A percentile compares a stretch with the other conserved stretches of the same genome.
Evolutionary conservation across 2,888 invertebrate genomes (phyloP).

Genomic region (Colostygia pectinataria): DNA sequence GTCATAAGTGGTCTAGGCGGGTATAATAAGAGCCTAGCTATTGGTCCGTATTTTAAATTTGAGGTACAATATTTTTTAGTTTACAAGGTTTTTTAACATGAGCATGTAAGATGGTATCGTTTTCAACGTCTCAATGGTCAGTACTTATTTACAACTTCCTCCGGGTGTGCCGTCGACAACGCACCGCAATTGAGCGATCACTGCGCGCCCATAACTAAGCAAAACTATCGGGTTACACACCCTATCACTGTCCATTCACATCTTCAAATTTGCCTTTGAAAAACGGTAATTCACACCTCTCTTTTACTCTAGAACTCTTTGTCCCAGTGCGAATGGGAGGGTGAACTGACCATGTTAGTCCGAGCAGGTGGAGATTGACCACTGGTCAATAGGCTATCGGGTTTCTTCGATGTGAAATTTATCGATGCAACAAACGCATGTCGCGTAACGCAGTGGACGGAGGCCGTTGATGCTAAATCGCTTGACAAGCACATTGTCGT

Average conservation of each 20-base stretch:
- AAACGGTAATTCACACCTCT: constrained; percentile 38
- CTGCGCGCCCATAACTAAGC: constrained; percentile 61
- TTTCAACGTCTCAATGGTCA: constrained; percentile 27
- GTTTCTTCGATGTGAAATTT: constrained; percentile 73
- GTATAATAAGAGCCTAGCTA: too few relatives aligned
- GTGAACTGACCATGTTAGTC: constrained; percentile 42
- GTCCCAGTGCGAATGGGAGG: constrained; percentile 37
- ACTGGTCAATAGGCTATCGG: constrained; percentile 71
- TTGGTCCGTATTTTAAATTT: not conserved
- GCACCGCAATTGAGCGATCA: constrained; percentile 79
- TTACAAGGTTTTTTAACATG: constrained; percentile 1
- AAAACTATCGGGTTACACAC: constrained; percentile 70
- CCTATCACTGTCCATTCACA: constrained; percentile 55
- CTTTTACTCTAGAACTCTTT: constrained; percentile 30
- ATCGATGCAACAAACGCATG: constrained; percentile 54
- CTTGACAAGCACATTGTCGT: constrained; percentile 55
- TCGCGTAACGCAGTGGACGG: constrained; percentile 64
- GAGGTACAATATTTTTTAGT: not conserved
- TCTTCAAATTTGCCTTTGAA: constrained; percentile 47
- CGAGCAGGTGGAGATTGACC: constrained; percentile 72
- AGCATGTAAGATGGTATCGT: constrained; percentile 1
- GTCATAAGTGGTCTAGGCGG: too few relatives aligned
- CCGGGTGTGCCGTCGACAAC: constrained; percentile 49
- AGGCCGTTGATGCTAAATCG: constrained; percentile 59
- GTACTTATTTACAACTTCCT: constrained; percentile 73